phyloP scores from a whole-genome alignment of 2,797 vertebrate genomes.

The Myotis vivesi region DNA sequence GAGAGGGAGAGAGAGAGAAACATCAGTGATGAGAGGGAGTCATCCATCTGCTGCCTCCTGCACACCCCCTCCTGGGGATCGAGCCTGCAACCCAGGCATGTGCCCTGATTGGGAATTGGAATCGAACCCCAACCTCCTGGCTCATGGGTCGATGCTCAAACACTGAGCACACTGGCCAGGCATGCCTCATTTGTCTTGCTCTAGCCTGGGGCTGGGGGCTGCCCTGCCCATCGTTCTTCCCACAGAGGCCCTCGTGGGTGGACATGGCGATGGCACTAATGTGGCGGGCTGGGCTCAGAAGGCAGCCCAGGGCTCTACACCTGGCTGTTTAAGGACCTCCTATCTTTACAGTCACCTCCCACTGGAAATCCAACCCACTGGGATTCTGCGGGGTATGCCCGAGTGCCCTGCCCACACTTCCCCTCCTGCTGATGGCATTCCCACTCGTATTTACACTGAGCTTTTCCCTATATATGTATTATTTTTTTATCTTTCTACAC shows the following conservation, averaged over 20 bases:
- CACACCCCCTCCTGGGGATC: too few relatives aligned
- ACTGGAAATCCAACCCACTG: neutral
- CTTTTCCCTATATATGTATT: neutral
- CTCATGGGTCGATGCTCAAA: too few relatives aligned
- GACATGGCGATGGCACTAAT: neutral
- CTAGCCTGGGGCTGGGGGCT: neutral
- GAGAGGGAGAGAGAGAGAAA: too few relatives aligned
- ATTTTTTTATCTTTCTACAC: neutral
- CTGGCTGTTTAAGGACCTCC: neutral
- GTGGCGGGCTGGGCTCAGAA: accelerated
- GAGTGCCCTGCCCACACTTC: neutral
- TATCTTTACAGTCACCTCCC: neutral
- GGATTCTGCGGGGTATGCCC: accelerated
- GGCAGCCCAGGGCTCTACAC: too few relatives aligned
- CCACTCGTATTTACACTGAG: neutral
- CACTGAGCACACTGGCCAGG: too few relatives aligned
- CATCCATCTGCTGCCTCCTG: too few relatives aligned
- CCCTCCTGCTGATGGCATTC: neutral
- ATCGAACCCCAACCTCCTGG: too few relatives aligned
- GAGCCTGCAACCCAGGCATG: too few relatives aligned
- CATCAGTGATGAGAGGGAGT: too few relatives aligned
- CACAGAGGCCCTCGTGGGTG: neutral
- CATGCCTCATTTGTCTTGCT: neutral
- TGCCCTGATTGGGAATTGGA: too few relatives aligned
- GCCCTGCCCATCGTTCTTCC: neutral